Conservation (phyloP, 1,140 invertebrate genomes). For the Ephestia elutella region DNA sequence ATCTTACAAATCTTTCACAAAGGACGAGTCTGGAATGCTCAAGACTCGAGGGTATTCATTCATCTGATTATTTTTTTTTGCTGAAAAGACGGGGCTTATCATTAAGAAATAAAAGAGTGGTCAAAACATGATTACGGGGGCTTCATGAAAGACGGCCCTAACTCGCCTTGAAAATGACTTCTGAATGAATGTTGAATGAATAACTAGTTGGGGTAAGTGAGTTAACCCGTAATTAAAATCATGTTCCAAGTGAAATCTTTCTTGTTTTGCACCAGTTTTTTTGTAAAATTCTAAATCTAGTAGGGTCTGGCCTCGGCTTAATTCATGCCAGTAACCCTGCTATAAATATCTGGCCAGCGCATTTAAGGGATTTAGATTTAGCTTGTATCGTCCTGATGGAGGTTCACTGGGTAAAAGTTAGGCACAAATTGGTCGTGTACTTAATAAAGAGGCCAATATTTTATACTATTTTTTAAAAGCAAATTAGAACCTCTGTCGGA, state of each 20-base stretch:
- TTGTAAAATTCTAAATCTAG: slow-evolving; percentile 29
- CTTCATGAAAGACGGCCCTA: too few species aligned
- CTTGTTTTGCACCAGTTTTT: slow-evolving; percentile 1
- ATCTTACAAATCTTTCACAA: slow-evolving; percentile 59
- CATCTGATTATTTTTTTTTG: slow-evolving; percentile 61
- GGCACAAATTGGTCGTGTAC: slow-evolving; percentile 14
- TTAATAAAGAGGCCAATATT: slow-evolving; percentile 19
- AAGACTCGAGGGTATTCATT: slow-evolving; percentile 60
- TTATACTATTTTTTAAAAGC: slow-evolving; percentile 12
- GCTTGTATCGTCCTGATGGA: slow-evolving; percentile 60
- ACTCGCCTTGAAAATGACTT: too few species aligned
- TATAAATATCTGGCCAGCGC: slow-evolving; percentile 67
- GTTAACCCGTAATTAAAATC: too few species aligned
- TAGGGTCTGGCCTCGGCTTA: slow-evolving; percentile 41
- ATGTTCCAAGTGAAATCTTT: neutral
- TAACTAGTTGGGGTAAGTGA: too few species aligned
- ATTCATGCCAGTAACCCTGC: slow-evolving; percentile 57
- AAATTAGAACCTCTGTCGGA: slow-evolving; percentile 2
- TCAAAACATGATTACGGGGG: slow-evolving; percentile 12
- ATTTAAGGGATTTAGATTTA: slow-evolving; percentile 66
- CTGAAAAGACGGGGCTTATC: slow-evolving; percentile 46
- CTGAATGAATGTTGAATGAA: too few species aligned
- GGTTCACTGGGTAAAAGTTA: slow-evolving; percentile 43
- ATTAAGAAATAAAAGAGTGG: slow-evolving; percentile 26
- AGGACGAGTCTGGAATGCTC: slow-evolving; percentile 51